Evolutionary conservation across 2,888 invertebrate species (phyloP), one percentile per base, ranked within the genome.

Genomic region (Abrostola tripartita): DNA sequence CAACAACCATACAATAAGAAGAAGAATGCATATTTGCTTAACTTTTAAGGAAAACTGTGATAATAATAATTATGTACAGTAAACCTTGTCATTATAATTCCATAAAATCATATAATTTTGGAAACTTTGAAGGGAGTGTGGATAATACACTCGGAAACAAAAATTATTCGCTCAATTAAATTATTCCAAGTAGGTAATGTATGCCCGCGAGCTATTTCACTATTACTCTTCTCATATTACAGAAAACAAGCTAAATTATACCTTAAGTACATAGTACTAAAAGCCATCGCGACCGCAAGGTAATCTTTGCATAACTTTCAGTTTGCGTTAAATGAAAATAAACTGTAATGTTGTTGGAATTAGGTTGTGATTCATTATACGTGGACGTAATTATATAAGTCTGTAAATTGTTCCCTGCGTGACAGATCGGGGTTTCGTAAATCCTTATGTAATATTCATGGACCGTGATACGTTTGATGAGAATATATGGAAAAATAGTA

Each of bases 381-480:
- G 50, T 50, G 53, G 38, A 37, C 54, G 47, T 53, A 55, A 42
- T 59, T 53, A 50, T 56, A 61, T 52, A 67, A 53, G 49, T 60
- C 61, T 71, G 68, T 58, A 63, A 76, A 74, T 71, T 71, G 52
- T 47, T 55, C 52, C 47, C 52, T 44, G 36, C 57, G 54, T 73
- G 71, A 72, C 71, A 76, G 68, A 75, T 76, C 61, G 52, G 53
- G 44, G 64, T 58, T 71, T 51, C 62, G 56, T 61, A 59, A 61
- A 70, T 59, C 59, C 68, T 76, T 76, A 74, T 81, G 54, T 65
- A 79, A 81, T 78, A 83, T 81, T 78, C 76, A 81, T 81, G 58
- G 69, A 50, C 40, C 65, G 64, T 42, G 44, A 60, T 50, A 57
- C 35, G 52, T 52, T 49, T 49, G 55, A 50, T 36, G 49, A 35